Conservation (phyloP, 1,140 invertebrate species). For the Ladona fulva region DNA sequence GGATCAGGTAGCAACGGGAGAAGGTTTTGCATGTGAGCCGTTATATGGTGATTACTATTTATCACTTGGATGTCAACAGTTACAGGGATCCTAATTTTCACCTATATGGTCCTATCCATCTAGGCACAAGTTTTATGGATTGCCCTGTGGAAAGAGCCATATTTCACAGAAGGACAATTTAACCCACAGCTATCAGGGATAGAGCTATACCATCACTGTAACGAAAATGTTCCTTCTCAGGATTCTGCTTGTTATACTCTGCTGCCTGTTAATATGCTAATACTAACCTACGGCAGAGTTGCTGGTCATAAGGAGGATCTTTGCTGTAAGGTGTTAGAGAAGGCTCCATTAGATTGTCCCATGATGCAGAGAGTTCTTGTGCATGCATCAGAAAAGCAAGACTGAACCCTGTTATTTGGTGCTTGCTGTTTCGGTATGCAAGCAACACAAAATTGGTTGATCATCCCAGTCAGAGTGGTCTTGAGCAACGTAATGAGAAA, state of each 20-base stretch:
- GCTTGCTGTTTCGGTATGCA: background rate
- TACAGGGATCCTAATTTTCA: background rate
- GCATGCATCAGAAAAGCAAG: background rate
- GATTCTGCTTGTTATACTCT: background rate
- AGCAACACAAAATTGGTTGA: background rate
- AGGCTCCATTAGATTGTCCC: background rate
- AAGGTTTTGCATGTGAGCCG: background rate
- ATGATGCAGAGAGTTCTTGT: background rate
- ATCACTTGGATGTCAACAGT: background rate
- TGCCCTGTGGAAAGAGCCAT: background rate
- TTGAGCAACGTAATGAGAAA: background rate
- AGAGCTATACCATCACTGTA: background rate
- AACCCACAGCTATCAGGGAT: background rate
- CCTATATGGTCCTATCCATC: background rate
- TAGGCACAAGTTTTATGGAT: background rate
- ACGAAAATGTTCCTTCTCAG: background rate
- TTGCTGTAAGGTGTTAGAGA: background rate
- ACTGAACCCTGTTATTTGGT: background rate
- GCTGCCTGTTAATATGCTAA: background rate
- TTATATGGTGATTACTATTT: background rate
- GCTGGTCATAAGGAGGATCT: background rate
- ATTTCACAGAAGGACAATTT: background rate
- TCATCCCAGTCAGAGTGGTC: background rate
- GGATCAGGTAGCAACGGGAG: background rate
- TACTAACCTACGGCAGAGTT: background rate